Base-by-base conservation (phyloP, 2,797 vertebrate genomes). In the Falco columbarius region DNA sequence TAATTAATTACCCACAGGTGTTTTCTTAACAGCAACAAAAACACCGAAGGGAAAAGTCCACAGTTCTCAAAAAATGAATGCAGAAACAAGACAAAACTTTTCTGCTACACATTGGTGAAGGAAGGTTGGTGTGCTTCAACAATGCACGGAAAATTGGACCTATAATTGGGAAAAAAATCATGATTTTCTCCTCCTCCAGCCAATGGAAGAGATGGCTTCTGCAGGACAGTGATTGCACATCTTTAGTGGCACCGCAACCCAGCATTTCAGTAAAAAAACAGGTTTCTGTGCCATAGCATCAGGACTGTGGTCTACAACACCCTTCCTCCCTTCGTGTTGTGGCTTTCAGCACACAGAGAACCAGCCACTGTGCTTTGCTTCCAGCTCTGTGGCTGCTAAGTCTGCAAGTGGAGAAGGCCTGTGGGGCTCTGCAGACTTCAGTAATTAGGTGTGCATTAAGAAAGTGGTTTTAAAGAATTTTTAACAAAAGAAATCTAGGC, bases 21-120 rank as follows among this genome's bases (percentile, higher is more conserved):
- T 71, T 93, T 93, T 95, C 67, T 67, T 62, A 80, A 66, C 68
- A 96, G 36, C 38, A 82, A 56, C 42, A 89, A 84, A 87, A 93
- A 76, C 3, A 44, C 5, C 3, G 29, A 67, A 26, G 30, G 40
- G 34, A 46, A 93, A 87, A 38, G 4, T 32, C 75, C 59, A 26
- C 51, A 42, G 18, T 82, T 73, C 49, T 96, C 34, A 66, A 20
- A 75, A 80, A 77, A 62, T 40, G 7, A 88, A 71, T 6, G 5
- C 15, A 54, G 74, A 86, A 95, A 90, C 16, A 72, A 29, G 14
- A 54, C 7, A 5, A 49, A 70, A 63, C 36, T 70, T 89, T 75
- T 77, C 36, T 75, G n/a, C 46, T 67, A 34, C 15, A 27, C 12
- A 10, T 8, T 63, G 62, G 8, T 79, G 66, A 96, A 92, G 68